Base-by-base conservation (phyloP, 2,888 invertebrate genomes). In the Halocaridina rubra region DNA sequence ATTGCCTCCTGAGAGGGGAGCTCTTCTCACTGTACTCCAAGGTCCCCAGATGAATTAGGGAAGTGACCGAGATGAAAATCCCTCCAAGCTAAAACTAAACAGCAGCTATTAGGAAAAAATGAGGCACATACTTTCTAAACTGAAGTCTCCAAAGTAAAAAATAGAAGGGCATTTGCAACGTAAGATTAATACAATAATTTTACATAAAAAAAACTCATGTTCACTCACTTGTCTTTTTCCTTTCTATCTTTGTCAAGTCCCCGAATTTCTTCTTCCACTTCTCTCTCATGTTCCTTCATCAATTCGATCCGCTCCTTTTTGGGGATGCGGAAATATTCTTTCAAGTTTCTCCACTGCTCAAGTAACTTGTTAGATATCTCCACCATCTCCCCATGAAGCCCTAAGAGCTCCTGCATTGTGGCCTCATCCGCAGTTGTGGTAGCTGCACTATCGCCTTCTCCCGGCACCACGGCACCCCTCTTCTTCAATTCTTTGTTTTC, bases 231-330 rank as follows among this genome's bases (percentile, higher is more conserved):
- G 19, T 85, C 86, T 61, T 78, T 71, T 10, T 82, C 80, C 59
- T 86, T 81, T 59, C 84, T 75, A 19, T 86, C 85, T n/a, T 72
- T 59, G 46, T 86, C 86, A 16, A 78, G 74, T 69, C 87, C 81
- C 32, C 69, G 39, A 77, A 53, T 53, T 53, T 53, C 53, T 53
- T 53, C 53, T 92, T 96, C 96, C 7, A 97, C 97, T 92, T 97
- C 96, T 53, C 96, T 92, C 91, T 98, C 98, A 90, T 97, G 97
- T 90, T 97, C 96, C 90, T 97, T 97, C 95, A 98, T 96, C 91
- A 97, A 97, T 90, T 98, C 97, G 86, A 97, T 95, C 81, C 97
- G 93, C 90, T 98, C 96, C 89, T 97, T 97, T 91, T 97, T 97
- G 0, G 98, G 98, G 90, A 98, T 98, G 90, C 96, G 94, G 91